Evolutionary conservation across 2,113 vertebrate species (phyloP).

Genomic region (Calyptommatus sinebrachiatus): DNA sequence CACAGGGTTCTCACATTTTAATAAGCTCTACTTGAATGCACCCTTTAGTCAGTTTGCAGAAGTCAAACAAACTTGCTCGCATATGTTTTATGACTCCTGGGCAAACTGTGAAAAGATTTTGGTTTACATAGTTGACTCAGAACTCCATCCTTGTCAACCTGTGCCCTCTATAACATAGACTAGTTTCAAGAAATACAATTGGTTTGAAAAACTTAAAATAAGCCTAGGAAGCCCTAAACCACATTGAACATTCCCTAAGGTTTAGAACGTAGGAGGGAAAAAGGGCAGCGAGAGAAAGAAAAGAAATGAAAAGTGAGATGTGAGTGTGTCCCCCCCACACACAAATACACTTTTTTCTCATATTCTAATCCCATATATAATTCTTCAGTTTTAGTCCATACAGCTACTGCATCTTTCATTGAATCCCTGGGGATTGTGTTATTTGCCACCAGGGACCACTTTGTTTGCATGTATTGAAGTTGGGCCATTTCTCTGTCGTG

Average conservation of each 20-base stretch:
- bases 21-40: not conserved
- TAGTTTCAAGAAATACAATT: not conserved
- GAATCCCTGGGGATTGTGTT: too few relatives aligned
- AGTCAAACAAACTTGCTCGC: not conserved
- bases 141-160: not conserved
- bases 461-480: too few relatives aligned
- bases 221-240: not conserved
- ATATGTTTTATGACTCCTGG: not conserved
- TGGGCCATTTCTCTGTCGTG: too few relatives aligned
- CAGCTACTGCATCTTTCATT: too few relatives aligned
- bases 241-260: not conserved
- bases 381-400: not conserved
- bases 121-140: not conserved
- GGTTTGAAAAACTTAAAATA: not conserved
- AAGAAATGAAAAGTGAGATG: not conserved
- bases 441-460: not conserved
- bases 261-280: not conserved
- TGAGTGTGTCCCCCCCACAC: too few relatives aligned
- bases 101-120: constrained; percentile 3
- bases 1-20: not conserved
- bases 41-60: not conserved
- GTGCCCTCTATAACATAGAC: not conserved
- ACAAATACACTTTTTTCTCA: too few relatives aligned
- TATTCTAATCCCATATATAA: not conserved
- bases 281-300: too few relatives aligned